These are phyloP conservation scores for Erpetoichthys calabaricus DNA, from an alignment of 2,797 vertebrate species.

Conservation along the genomic window DNA sequence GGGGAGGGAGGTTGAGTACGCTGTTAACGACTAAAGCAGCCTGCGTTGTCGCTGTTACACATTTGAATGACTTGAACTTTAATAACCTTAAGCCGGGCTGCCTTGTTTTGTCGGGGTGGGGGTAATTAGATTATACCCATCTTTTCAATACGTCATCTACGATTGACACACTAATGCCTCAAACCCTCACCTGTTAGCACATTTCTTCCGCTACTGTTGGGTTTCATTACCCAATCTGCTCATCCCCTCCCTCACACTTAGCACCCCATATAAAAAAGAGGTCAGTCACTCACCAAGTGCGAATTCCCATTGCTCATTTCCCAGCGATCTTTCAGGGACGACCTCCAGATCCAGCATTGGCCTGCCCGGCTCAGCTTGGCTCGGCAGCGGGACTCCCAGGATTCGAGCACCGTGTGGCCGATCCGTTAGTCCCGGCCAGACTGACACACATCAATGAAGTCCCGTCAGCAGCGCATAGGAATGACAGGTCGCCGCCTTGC, in stretches of 20 bases:
- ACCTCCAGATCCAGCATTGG: constrained; percentile 99
- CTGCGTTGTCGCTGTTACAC: too few species aligned
- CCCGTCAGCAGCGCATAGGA: not conserved
- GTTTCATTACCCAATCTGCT: not conserved
- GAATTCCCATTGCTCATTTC: constrained; percentile 99
- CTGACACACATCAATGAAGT: not conserved
- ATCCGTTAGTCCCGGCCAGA: constrained; percentile 18
- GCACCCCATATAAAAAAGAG: not conserved
- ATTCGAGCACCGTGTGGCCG: constrained; percentile 18
- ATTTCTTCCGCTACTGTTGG: too few species aligned
- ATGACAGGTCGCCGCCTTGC: not conserved
- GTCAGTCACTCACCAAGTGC: constrained; percentile 62
- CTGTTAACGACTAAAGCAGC: too few species aligned
- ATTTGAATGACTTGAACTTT: too few species aligned
- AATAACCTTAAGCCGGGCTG: too few species aligned
- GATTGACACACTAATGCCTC: too few species aligned
- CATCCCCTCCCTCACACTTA: not conserved
- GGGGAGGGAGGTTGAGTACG: too few species aligned
- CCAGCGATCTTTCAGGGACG: constrained; percentile 94
- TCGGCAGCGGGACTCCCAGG: not conserved
- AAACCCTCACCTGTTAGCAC: too few species aligned
- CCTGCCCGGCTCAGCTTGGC: constrained; percentile 27
- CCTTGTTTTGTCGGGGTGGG: too few species aligned
- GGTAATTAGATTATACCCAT: too few species aligned
- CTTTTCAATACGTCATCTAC: too few species aligned